Conservation (phyloP, 2,888 invertebrate genomes). For the Drosophila longiperda region DNA sequence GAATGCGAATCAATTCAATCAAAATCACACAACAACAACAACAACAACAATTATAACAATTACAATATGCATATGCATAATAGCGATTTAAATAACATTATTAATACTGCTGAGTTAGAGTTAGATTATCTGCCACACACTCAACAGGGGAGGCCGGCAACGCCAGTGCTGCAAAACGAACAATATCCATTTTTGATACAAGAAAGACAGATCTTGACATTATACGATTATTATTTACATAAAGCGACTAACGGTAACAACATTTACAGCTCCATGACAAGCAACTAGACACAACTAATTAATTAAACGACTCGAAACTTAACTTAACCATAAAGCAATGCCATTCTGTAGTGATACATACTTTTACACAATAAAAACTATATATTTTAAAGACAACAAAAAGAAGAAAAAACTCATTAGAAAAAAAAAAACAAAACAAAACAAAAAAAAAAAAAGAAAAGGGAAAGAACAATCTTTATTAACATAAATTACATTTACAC, state of each 20-base stretch:
- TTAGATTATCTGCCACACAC: slow-evolving; percentile 29
- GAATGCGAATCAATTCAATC: slow-evolving; percentile 14
- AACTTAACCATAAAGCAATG: slow-evolving; percentile 82
- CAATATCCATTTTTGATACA: slow-evolving; percentile 66
- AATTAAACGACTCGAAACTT: slow-evolving; percentile 40
- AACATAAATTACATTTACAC: slow-evolving; percentile 43
- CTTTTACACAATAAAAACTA: slow-evolving; percentile 37
- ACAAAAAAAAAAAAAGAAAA: slow-evolving; percentile 1
- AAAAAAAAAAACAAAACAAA: background rate
- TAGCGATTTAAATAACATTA: slow-evolving; percentile 13
- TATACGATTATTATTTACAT: slow-evolving; percentile 81
- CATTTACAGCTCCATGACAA: slow-evolving; percentile 53
- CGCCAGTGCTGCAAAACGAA: slow-evolving; percentile 43
- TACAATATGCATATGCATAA: slow-evolving; percentile 22
- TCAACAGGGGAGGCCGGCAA: slow-evolving; percentile 8
- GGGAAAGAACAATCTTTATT: slow-evolving; percentile 17
- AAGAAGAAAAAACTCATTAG: too few species aligned
- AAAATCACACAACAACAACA: slow-evolving; percentile 21
- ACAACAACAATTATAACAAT: slow-evolving; percentile 26
- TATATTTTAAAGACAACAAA: background rate
- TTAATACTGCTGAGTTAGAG: slow-evolving; percentile 33
- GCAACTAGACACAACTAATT: slow-evolving; percentile 48
- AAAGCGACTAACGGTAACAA: slow-evolving; percentile 45
- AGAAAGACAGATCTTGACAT: slow-evolving; percentile 80
- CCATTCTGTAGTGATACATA: slow-evolving; percentile 83